Base-by-base conservation (phyloP, 2,888 invertebrate genomes). In the Apodemia duryi region DNA sequence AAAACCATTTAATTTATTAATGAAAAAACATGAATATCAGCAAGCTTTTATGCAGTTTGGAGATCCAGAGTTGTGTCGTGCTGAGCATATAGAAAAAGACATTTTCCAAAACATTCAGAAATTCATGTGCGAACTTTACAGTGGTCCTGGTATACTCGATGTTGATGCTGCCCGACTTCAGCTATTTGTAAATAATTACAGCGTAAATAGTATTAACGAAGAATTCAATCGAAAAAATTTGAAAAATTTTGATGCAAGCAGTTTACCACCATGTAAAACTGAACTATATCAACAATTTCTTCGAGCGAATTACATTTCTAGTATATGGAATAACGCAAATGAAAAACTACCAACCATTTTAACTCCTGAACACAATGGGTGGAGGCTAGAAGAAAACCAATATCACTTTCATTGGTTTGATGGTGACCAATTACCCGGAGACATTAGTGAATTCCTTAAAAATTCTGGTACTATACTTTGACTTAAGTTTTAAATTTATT, bases 391-490 rank as follows among this genome's bases (percentile, higher is more conserved):
- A 54, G 62, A 65, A 13, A 65, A 65, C 52, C 62, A 62, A n/a
- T 52, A 41, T 43, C 10, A 41, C 28, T 66, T 64, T 63, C 6
- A 62, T 61, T 64, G 62, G 64, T 64, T 66, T 64, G 66, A 66
- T 61, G 64, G 66, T 64, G 66, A 66, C 52, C 66, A 66, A 52
- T 63, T 63, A 61, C 64, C 62, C 35, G 61, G 41, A 61, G 1
- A 28, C 52, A 62, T 66, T 64, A 62, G 64, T 46, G 51, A 66
- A 54, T 64, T 49, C 6, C 62, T 66, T 61, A 1, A 61, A 61
- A 1, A 28, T 7, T n/a, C 41, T 21, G 61, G 61, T 60, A 38
- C 38, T 6, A 7, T 38, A 35, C 5, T 61, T 61, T 21, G 21
- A 61, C n/a, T 38, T n/a, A 2, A 29, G 54, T 29, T 29, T 38